A percentile compares a stretch with the other conserved stretches of the same genome.
Evolutionary conservation across 2,113 vertebrate genomes (phyloP).

Genomic region (Albula goreensis): DNA sequence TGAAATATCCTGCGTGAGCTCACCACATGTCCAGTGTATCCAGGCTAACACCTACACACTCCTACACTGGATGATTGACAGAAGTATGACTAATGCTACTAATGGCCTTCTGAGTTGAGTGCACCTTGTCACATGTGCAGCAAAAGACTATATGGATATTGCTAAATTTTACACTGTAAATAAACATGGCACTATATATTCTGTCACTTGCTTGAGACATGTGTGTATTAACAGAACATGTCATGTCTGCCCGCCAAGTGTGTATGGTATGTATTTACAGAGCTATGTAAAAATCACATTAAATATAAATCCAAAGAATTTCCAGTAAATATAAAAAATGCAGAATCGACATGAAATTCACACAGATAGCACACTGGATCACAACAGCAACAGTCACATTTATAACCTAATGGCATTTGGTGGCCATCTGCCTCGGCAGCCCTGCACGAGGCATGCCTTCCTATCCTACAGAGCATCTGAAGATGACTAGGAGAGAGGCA

Average conservation of each 20-base stretch:
- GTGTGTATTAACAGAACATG: neutral
- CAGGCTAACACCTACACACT: slow-evolving; percentile 26
- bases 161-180: no score
- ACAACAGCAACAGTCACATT: neutral
- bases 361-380: neutral
- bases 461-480: neutral
- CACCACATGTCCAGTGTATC: slow-evolving; percentile 13
- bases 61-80: slow-evolving; percentile 22
- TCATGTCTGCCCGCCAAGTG: neutral
- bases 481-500: neutral
- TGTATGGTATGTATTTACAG: neutral
- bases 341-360: neutral
- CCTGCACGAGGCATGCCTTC: neutral
- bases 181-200: no score
- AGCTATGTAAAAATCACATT: neutral
- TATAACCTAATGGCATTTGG: neutral
- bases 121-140: neutral
- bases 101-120: neutral
- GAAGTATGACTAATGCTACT: slow-evolving; percentile 22
- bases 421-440: slow-evolving; percentile 13
- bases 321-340: neutral
- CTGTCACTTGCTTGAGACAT: no score
- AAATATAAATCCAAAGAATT: neutral
- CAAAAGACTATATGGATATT: neutral
- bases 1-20: neutral